Evolutionary conservation across 2,113 vertebrate genomes (phyloP), one percentile per base, ranked within the genome.

Genomic region (Tachysurus fulvidraco): DNA sequence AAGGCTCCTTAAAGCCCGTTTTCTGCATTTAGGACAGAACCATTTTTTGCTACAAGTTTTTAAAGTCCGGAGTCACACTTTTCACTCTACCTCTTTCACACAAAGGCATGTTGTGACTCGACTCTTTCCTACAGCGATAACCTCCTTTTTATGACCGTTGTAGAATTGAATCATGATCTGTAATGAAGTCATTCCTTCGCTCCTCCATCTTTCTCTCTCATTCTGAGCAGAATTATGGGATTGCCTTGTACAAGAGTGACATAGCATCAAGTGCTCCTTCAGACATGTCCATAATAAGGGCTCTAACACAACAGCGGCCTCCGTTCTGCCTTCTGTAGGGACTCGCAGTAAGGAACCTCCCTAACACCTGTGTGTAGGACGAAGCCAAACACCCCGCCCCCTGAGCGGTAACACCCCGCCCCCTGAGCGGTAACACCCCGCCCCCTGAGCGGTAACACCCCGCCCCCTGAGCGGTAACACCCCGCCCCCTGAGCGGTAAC

Each of bases 321-420:
- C 78, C 36, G 2, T 88, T 87, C 90, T 44, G 81, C 59, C 36
- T 64, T 52, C 17, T 52, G 3, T 4, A 36, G 4, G 52, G 60
- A 28, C 81, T 65, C 25, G 30, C 30, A 0, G 3, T 41, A 10
- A 25, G 11, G 12, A 57, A 5, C 4, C 54, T n/a, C 28, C 17
- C 6, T 64, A 10, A 6, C 36, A 16, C 13, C 65, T 13, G 67
- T 11, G 52, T 73, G 55, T 71, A 84, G 65, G 50, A 36, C 36
- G 13, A 9, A 73, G 8, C 10, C 50, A 25, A 16, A 17, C 81
- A n/a, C 30, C 0, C 65, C n/a, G 28, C n/a, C 28, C 16, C 28
- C 14, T 16, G 14, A 50, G 10, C 30, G 2, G 65, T 19, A 36
- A 17, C 36, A 2, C 30, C 0, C 65, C n/a, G 28, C n/a, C 28